Percentiles rank a stretch among this genome's conserved stretches.
Conservation (phyloP, 1,140 invertebrate species). For the Colletes gigas region DNA sequence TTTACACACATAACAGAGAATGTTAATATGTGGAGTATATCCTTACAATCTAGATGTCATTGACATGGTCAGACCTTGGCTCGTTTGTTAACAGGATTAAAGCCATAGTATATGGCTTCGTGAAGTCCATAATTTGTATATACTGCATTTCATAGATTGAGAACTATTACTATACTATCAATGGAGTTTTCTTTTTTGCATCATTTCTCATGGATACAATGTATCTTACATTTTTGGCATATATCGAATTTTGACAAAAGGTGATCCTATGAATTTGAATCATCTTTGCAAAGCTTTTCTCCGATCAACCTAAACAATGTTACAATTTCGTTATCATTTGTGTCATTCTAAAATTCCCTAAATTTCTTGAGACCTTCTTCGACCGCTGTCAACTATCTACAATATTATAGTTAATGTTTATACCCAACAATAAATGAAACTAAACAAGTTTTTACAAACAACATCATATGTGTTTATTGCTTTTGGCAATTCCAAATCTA, state of each 20-base stretch:
- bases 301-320: slow-evolving; percentile 48
- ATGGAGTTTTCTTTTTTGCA: not conserved
- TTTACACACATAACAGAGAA: too few species aligned
- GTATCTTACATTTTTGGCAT: slow-evolving; percentile 57
- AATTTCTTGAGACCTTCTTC: slow-evolving; percentile 43
- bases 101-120: slow-evolving; percentile 46
- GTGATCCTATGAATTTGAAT: slow-evolving; percentile 28
- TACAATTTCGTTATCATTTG: slow-evolving; percentile 31
- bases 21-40: not conserved
- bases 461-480: slow-evolving; percentile 57
- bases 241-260: slow-evolving; percentile 35
- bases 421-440: not conserved
- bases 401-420: slow-evolving; percentile 5
- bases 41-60: slow-evolving; percentile 8
- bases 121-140: slow-evolving; percentile 45
- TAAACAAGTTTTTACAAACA: not conserved
- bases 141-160: slow-evolving; percentile 14
- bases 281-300: slow-evolving; percentile 35
- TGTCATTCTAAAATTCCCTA: slow-evolving; percentile 37
- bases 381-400: slow-evolving; percentile 37
- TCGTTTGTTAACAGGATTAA: slow-evolving; percentile 49
- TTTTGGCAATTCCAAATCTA: slow-evolving; percentile 59
- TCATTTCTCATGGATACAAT: slow-evolving; percentile 44
- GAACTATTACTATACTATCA: not conserved
- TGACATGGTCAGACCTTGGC: slow-evolving; percentile 39